phyloP scores from a whole-genome alignment of 2,113 vertebrate genomes.

The Poeciliopsis prolifica region DNA sequence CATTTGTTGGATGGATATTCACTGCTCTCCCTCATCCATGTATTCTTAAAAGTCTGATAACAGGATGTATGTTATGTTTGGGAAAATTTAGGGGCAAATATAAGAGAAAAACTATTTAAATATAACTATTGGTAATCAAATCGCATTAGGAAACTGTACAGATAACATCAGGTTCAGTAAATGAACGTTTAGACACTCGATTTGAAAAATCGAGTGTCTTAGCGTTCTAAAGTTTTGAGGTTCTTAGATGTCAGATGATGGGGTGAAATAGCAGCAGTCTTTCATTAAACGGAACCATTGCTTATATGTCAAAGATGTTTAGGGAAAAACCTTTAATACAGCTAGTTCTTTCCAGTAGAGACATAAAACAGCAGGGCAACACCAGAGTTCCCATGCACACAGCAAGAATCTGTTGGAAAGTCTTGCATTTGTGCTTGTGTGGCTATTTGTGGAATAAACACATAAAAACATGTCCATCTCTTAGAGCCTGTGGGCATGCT shows the following conservation, averaged over 20 bases:
- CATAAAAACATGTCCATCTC: neutral
- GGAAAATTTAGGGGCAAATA: no score
- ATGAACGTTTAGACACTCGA: neutral
- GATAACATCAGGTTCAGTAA: neutral
- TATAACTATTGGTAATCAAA: neutral
- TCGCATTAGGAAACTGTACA: neutral
- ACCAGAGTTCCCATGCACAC: neutral
- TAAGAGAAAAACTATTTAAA: neutral
- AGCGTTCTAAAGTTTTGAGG: neutral
- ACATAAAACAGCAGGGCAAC: neutral
- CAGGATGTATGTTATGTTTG: neutral
- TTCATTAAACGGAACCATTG: neutral
- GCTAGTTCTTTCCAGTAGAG: neutral
- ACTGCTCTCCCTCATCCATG: neutral
- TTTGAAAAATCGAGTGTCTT: no score
- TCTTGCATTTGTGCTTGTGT: neutral
- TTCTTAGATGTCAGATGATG: no score
- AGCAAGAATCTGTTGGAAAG: neutral
- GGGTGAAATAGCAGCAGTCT: neutral
- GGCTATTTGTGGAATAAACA: neutral
- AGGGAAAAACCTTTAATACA: neutral
- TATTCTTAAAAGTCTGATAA: neutral
- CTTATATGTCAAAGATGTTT: neutral
- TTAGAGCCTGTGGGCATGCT: neutral
- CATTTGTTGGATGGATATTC: neutral